These are phyloP conservation scores for Embiotoca jacksoni DNA, from an alignment of 2,113 vertebrate species.

Conservation along the genomic window DNA sequence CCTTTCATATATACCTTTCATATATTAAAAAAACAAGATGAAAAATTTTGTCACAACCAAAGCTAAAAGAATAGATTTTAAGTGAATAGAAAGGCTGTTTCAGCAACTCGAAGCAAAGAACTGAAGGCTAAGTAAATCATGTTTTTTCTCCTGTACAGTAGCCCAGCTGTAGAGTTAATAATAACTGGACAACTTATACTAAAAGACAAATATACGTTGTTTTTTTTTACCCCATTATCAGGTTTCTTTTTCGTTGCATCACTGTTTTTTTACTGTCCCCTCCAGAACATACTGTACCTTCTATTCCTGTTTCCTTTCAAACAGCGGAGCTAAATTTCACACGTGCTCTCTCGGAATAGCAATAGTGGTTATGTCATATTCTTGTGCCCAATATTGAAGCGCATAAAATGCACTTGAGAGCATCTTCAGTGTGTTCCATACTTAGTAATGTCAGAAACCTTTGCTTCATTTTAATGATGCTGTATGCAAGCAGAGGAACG, in stretches of 20 bases:
- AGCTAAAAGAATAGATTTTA: no score
- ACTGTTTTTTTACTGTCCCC: not conserved
- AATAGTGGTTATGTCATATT: conserved; percentile 31
- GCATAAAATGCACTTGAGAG: conserved; percentile 48
- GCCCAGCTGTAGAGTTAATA: not conserved
- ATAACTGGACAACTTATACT: not conserved
- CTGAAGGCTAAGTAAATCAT: not conserved
- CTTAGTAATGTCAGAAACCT: conserved; percentile 32
- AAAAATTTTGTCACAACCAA: no score
- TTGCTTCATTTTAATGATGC: conserved; percentile 5
- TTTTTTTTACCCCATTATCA: not conserved
- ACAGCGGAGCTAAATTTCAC: conserved; percentile 13
- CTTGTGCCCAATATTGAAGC: conserved; percentile 36
- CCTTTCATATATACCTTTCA: no score
- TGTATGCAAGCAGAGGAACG: not conserved
- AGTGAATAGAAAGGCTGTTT: not conserved
- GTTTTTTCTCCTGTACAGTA: not conserved
- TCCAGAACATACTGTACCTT: not conserved
- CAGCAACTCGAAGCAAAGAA: not conserved
- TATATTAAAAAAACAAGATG: no score
- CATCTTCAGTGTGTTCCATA: conserved; percentile 22
- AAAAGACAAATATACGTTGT: not conserved
- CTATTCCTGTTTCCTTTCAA: not conserved
- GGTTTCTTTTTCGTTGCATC: not conserved
- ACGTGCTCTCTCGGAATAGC: conserved; percentile 42